phyloP scores from a whole-genome alignment of 2,797 vertebrate species.

The Danio choprae region DNA sequence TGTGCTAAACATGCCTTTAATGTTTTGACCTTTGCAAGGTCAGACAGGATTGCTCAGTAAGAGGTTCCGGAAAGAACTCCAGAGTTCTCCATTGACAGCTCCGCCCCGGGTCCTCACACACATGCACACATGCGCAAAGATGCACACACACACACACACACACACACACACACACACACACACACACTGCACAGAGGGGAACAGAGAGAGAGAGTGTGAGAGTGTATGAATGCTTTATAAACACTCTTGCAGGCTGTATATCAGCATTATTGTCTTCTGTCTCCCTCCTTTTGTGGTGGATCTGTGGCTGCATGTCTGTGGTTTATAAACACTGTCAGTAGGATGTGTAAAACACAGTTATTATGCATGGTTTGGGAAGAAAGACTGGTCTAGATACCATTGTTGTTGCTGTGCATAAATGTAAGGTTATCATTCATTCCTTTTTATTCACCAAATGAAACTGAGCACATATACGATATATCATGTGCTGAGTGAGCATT shows the following conservation, averaged over 20 bases:
- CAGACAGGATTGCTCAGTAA: conserved; percentile 43
- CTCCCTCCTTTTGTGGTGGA: neutral
- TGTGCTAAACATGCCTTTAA: conserved; percentile 12
- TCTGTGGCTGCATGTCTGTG: conserved; percentile 24
- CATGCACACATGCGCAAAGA: neutral
- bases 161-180: neutral
- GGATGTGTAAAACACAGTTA: conserved; percentile 1
- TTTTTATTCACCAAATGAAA: neutral
- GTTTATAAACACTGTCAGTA: conserved; percentile 5
- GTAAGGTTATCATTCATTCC: neutral
- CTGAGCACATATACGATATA: neutral
- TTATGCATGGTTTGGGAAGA: conserved; percentile 20
- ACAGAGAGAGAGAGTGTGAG: conserved; percentile 16
- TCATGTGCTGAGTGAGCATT: neutral
- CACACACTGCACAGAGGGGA: neutral
- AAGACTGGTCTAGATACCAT: neutral
- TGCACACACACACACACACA: neutral
- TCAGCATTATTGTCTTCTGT: conserved; percentile 2
- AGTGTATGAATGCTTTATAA: conserved; percentile 17
- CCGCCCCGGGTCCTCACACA: conserved; percentile 8
- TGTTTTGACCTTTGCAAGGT: conserved; percentile 51
- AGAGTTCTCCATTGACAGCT: conserved; percentile 21
- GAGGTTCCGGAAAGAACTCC: conserved; percentile 22
- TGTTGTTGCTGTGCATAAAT: conserved; percentile 13
- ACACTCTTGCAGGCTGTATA: conserved; percentile 9